phyloP scores from a whole-genome alignment of 2,797 vertebrate species.

The Steatocranus sp. region DNA sequence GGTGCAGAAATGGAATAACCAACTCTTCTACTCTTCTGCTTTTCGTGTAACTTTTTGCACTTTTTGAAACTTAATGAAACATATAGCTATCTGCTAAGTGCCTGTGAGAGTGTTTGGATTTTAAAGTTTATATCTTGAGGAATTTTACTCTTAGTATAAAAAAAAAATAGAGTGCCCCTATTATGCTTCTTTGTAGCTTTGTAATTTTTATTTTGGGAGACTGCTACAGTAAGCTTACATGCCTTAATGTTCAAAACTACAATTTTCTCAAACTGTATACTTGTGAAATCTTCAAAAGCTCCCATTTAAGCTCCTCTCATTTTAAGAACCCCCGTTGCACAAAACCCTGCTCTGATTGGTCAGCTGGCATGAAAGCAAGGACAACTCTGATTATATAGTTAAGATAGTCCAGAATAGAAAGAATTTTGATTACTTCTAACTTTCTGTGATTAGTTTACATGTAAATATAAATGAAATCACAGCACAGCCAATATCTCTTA shows the following conservation, averaged over 20 bases:
- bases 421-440: not conserved
- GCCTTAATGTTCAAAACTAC: not conserved
- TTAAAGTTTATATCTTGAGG: constrained; percentile 24
- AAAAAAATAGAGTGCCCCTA: not conserved
- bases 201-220: not conserved
- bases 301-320: not conserved
- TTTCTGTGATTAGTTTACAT: not conserved
- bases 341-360: not conserved
- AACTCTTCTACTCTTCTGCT: constrained; percentile 39
- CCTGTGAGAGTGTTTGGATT: constrained; percentile 57
- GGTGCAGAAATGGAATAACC: constrained; percentile 17
- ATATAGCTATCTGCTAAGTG: constrained; percentile 55
- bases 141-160: constrained; percentile 4
- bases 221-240: not conserved
- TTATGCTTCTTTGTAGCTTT: not conserved
- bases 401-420: not conserved
- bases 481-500: not conserved
- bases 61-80: constrained; percentile 24
- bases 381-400: not conserved
- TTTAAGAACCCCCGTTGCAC: not conserved
- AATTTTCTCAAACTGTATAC: not conserved
- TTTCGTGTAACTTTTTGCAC: constrained; percentile 53
- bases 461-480: not conserved
- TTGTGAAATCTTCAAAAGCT: not conserved
- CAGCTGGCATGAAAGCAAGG: not conserved